These are phyloP conservation scores for Liparis tanakae DNA, from an alignment of 2,797 vertebrate genomes.

Conservation along the genomic window DNA sequence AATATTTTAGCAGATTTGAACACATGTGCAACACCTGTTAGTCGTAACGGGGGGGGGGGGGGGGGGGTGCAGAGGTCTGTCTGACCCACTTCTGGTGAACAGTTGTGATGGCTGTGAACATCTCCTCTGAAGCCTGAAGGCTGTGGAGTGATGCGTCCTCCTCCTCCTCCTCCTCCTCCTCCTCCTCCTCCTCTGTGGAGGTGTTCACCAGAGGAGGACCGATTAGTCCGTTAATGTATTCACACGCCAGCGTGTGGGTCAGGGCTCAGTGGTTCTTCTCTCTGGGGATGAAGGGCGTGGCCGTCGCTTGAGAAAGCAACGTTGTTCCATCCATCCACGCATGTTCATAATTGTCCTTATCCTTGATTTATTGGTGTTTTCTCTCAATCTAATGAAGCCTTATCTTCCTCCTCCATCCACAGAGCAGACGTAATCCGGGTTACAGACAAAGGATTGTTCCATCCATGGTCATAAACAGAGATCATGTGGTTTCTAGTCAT, in stretches of 20 bases:
- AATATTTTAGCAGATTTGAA: not conserved
- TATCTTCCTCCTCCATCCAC: not conserved
- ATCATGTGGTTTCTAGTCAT: constrained; percentile 53
- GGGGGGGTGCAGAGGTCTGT: constrained; percentile 13
- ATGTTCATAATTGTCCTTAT: not conserved
- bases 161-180: too few species aligned
- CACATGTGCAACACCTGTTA: not conserved
- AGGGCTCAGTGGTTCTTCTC: constrained; percentile 10
- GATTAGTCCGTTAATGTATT: constrained; percentile 26
- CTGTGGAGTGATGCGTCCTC: constrained; percentile 31
- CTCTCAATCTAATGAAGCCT: not conserved
- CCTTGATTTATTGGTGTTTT: not conserved
- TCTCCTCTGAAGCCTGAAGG: constrained; percentile 26
- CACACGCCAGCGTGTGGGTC: not conserved
- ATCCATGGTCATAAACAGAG: constrained; percentile 44
- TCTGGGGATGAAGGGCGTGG: constrained; percentile 45
- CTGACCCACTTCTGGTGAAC: constrained; percentile 57
- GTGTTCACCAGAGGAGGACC: constrained; percentile 22
- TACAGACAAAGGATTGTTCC: constrained; percentile 64
- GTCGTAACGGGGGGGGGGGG: not conserved
- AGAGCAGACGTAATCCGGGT: constrained; percentile 25
- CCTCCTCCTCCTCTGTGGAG: not conserved
- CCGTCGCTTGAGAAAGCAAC: constrained; percentile 30
- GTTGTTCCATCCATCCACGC: constrained; percentile 4
- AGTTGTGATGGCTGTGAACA: constrained; percentile 36